phyloP scores from a whole-genome alignment of 2,888 invertebrate genomes.

The Pristionchus japonicus region DNA sequence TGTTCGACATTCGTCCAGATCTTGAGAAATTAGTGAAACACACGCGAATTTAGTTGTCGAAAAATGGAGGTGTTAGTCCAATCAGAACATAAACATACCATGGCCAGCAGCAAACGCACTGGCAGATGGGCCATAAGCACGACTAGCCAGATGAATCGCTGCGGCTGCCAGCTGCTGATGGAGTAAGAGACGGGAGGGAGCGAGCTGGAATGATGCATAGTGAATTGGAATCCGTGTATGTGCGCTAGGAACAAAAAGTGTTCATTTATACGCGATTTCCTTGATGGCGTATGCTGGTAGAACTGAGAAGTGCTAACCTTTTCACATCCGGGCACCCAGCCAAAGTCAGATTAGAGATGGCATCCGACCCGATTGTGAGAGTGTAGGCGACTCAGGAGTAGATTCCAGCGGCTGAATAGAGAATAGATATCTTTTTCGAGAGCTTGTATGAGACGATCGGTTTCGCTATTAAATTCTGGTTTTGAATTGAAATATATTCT shows the following conservation, averaged over 20 bases:
- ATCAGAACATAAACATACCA: neutral
- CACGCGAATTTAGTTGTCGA: too few species aligned
- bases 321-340: slow-evolving; percentile 26
- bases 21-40: too few species aligned
- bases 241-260: neutral
- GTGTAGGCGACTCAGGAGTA: slow-evolving; percentile 7
- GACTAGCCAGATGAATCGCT: slow-evolving; percentile 7
- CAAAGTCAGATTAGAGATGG: neutral
- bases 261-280: neutral
- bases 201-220: too few species aligned
- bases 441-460: too few species aligned
- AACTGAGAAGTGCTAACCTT: neutral
- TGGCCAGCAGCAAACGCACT: neutral
- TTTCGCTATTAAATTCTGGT: too few species aligned
- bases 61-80: too few species aligned
- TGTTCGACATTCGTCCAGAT: too few species aligned
- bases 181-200: slow-evolving; percentile 33
- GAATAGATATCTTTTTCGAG: too few species aligned
- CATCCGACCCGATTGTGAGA: neutral
- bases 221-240: neutral
- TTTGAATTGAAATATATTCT: too few species aligned
- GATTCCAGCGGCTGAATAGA: neutral
- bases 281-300: too few species aligned
- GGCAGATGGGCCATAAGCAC: slow-evolving; percentile 3
- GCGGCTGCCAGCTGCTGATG: slow-evolving; percentile 5